A percentile compares a stretch with the other conserved stretches of the same genome.
These are phyloP conservation scores for Willowsia nigromaculata DNA, from an alignment of 2,888 invertebrate species.

Conservation along the genomic window DNA sequence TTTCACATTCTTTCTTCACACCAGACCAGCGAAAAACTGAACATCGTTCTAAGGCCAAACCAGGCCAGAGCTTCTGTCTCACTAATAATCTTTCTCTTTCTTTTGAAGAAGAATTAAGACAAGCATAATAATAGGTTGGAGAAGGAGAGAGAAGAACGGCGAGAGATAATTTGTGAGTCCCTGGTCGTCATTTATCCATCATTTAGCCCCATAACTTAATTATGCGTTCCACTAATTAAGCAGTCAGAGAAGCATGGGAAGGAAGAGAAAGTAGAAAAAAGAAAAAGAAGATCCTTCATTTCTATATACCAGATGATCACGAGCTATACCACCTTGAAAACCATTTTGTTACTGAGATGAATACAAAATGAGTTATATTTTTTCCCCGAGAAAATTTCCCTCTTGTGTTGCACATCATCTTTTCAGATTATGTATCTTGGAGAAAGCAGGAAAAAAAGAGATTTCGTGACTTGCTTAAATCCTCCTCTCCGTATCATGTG, in stretches of 20 bases:
- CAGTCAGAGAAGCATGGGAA: conserved; percentile 60
- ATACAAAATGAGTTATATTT: conserved; percentile 68
- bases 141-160: not conserved
- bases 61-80: too few species aligned
- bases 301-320: conserved; percentile 42
- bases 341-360: conserved; percentile 65
- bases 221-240: conserved; percentile 75
- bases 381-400: not conserved
- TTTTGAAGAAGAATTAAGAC: not conserved
- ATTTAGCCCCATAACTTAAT: conserved; percentile 76
- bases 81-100: conserved; percentile 19
- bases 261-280: not conserved
- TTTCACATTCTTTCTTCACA: conserved; percentile 16
- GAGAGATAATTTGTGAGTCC: conserved; percentile 50
- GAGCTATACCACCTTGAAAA: conserved; percentile 70
- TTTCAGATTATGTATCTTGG: conserved; percentile 1
- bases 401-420: conserved; percentile 8
- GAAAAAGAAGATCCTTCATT: not conserved
- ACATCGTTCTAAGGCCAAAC: too few species aligned
- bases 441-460: conserved; percentile 22
- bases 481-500: not conserved
- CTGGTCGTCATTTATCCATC: conserved; percentile 75
- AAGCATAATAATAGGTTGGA: not conserved
- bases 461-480: conserved; percentile 63
- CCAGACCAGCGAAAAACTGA: too few species aligned